Conservation (phyloP, 2,888 invertebrate genomes). For the Clitarchus hookeri region DNA sequence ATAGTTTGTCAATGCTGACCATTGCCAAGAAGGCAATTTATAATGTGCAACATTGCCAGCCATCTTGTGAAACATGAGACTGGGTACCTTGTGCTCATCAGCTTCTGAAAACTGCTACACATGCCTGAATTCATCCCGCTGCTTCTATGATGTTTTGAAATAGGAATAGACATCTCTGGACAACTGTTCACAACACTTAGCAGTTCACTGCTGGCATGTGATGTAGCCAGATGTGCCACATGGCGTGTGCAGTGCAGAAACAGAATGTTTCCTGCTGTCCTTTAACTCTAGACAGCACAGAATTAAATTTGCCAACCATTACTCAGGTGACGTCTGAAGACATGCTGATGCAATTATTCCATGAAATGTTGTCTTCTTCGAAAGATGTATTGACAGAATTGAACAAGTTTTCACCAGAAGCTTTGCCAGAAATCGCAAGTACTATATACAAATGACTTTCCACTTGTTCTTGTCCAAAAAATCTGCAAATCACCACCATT, state of each 20-base stretch:
- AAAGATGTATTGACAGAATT: not conserved
- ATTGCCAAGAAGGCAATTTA: too few species aligned
- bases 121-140: not conserved
- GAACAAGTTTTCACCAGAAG: too few species aligned
- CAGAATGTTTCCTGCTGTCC: too few species aligned
- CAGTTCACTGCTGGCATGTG: constrained; percentile 15
- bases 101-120: not conserved
- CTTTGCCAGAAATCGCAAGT: not conserved
- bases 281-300: constrained; percentile 20
- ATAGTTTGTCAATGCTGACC: too few species aligned
- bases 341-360: constrained; percentile 24
- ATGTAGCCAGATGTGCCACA: too few species aligned
- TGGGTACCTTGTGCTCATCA: not conserved
- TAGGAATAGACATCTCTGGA: not conserved
- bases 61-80: too few species aligned
- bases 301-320: constrained; percentile 18
- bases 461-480: not conserved
- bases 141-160: too few species aligned
- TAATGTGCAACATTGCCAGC: too few species aligned
- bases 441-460: constrained; percentile 19
- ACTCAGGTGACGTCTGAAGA: constrained; percentile 6
- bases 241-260: too few species aligned
- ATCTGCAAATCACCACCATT: constrained; percentile 11
- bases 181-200: constrained; percentile 12
- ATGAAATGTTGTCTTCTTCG: too few species aligned